Evolutionary conservation across 2,888 invertebrate genomes (phyloP), one percentile per base, ranked within the genome.

Genomic region (Eucera pruinosa): DNA sequence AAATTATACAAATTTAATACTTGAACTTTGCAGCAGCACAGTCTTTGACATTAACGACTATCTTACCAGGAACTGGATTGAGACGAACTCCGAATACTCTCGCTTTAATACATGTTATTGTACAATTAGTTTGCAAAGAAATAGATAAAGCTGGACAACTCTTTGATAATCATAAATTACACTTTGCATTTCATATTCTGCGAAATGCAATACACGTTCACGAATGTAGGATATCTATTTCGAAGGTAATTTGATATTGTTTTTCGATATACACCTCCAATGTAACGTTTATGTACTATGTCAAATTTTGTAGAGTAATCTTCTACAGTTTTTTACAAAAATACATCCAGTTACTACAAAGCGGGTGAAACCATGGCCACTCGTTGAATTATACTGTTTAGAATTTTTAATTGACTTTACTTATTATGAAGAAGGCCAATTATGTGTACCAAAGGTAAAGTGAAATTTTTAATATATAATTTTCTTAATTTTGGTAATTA

Each of bases 191-290:
- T 82, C 92, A 93, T 78, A 83, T 94, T 55, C 85, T 94, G 27
- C 90, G 92, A 13, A 95, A 95, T 86, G 93, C 94, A 69, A 92
- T 93, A 66, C 90, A 91, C 43, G 94, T 94, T 50, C 93, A 94
- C 15, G 95, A 95, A 86, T 95, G 95, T 86, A 93, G 96, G 48
- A 91, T 94, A 15, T 91, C 95, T 55, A 91, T 95, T 48, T 89
- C 94, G 0, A 95, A 96, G 94, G 95, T 95, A 90, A 84, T 36
- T 15, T 30, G 6, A 43, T 20, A 9, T 6, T 65, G n/a, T 9
- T 45, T 39, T 39, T 18, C 7, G 13, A 48, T 3, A 2, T 39
- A 43, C 2, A 47, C 9, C 7, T 50, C 23, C 0, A 43, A n/a
- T n/a, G 0, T 23, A 36, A 45, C 23, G 4, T 39, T 47, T 45